Evolutionary conservation across 2,797 vertebrate genomes (phyloP), one percentile per base, ranked within the genome.

Genomic region (Centroberyx gerrardi): DNA sequence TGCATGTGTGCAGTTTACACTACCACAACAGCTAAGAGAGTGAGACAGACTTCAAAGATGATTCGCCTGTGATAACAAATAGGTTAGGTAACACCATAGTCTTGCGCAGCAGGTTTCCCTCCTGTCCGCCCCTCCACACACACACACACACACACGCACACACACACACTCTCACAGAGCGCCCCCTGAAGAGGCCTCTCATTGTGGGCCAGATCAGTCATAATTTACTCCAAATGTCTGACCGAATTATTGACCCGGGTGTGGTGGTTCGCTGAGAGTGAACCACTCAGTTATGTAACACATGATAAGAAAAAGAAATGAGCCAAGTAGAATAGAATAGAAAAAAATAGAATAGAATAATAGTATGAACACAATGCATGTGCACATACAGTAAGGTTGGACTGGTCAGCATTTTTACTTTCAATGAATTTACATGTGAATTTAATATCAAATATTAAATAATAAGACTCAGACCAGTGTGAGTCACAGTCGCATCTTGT

Each of bases 221-320:
- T 85, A 81, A 92, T 79, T 85, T 62, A 74, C 22, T 73, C 60
- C 84, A 84, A 66, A 86, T 85, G 84, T 68, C 55, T 44, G 63
- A 46, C 22, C 66, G 46, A 52, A 70, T 78, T 63, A 71, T 56
- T 76, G 58, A 61, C 63, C 18, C 0, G 62, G 84, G 88, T 46
- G 83, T 78, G 78, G 76, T 42, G 4, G 9, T 48, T 67, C 46
- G 42, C 38, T 53, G 33, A 13, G 22, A 69, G 48, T 38, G 40
- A 38, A 61, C 31, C n/a, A 46, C 9, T 3, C 5, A 5, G 48
- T 87, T 81, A 71, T 55, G 36, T n/a, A 83, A 88, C n/a, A 55
- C 40, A 36, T 33, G 49, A 69, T 79, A 62, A 72, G 28, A 80
- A 54, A 74, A 52, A 49, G n/a, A 53, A 55, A 10, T 29, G 2